Base-by-base conservation (phyloP, 2,888 invertebrate genomes). In the Nezara viridula region DNA sequence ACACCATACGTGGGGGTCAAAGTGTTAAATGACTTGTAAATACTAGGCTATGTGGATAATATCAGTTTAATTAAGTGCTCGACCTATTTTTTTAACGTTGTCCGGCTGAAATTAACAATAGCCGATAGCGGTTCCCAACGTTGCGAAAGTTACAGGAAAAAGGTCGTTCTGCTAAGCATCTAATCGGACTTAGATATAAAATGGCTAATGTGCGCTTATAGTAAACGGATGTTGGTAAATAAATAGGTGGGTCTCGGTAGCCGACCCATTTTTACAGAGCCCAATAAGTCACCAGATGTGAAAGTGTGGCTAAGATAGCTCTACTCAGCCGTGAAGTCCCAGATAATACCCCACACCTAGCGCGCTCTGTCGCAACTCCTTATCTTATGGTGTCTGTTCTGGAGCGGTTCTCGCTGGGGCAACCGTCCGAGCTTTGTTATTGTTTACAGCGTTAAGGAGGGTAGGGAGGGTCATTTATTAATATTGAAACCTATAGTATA, bases 161-260 rank as follows among this genome's bases (percentile, higher is more conserved):
- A 44, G 81, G 44, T 81, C 44, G 44, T 81, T 44, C 16, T 44
- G 81, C 66, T 81, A 47, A 81, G 81, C 81, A 81, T 81, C 81
- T 81, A 81, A 81, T 81, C 81, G 40, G 81, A 44, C 81, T 24
- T 44, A 81, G 40, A 81, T 81, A n/a, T n/a, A 44, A 81, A 81
- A n/a, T 81, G n/a, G 81, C 81, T 47, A 47, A 47, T 81, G 81
- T 19, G 81, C 81, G n/a, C 24, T 81, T 47, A 40, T 44, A 47
- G 81, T 47, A 73, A 73, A 73, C 81, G 81, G 81, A 47, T 47
- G 81, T 81, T 81, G 81, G 81, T 81, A 81, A 81, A 81, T 81
- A 81, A 81, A 81, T 40, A 81, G 81, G 81, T n/a, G 81, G 81
- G 81, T 47, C 81, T 81, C 81, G 81, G 81, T 81, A 81, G 81